These are phyloP conservation scores for Colletes latitarsis DNA, from an alignment of 1,140 invertebrate species.

Conservation along the genomic window DNA sequence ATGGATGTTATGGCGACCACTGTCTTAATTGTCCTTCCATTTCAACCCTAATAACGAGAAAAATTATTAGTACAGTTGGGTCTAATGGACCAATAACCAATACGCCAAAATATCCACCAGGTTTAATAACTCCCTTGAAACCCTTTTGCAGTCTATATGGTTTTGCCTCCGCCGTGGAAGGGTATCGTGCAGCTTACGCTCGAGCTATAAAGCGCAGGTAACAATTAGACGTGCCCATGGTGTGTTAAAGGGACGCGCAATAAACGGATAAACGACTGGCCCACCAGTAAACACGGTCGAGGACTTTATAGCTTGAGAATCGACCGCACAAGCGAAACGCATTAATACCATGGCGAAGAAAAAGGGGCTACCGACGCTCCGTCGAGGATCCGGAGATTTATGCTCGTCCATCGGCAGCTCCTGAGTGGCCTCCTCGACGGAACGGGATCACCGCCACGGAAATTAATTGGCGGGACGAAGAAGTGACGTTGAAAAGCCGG, in stretches of 20 bases:
- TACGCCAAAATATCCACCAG: not conserved
- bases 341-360: not conserved
- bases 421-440: slow-evolving; percentile 36
- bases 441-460: slow-evolving; percentile 66
- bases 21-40: too few species aligned
- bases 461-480: slow-evolving; percentile 73
- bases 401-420: slow-evolving; percentile 37
- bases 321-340: slow-evolving; percentile 17
- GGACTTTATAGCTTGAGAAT: not conserved
- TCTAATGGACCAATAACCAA: too few species aligned
- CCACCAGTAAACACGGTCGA: not conserved
- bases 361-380: not conserved
- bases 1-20: too few species aligned
- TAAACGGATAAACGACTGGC: slow-evolving; percentile 3
- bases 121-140: not conserved
- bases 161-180: too few species aligned
- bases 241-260: not conserved
- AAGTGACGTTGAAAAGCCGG: slow-evolving; percentile 71
- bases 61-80: too few species aligned
- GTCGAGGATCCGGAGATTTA: slow-evolving; percentile 33
- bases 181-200: not conserved
- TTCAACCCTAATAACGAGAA: too few species aligned
- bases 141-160: not conserved
- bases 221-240: not conserved
- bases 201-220: slow-evolving; percentile 2